A percentile compares a stretch with the other conserved stretches of the same genome.
Evolutionary conservation across 92 coral and sea anemone genomes (phyloP).

Genomic region (Umimayanthus kanabou): DNA sequence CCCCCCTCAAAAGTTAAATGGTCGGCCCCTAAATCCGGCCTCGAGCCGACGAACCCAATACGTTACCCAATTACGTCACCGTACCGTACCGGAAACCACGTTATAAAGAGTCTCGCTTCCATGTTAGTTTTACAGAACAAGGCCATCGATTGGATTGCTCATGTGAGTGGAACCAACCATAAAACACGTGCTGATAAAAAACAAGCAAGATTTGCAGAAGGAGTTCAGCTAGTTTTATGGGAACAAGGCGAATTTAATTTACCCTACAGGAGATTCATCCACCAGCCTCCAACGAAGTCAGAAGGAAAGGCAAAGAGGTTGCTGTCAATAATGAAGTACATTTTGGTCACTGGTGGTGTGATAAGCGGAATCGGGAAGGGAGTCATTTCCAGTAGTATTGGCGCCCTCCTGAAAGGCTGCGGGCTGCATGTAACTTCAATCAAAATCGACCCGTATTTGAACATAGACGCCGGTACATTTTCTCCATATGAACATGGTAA

Average conservation of each 20-base stretch:
- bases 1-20: too few species aligned
- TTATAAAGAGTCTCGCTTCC: too few species aligned
- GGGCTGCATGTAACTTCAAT: conserved; percentile 90
- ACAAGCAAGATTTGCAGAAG: too few species aligned
- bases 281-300: neutral
- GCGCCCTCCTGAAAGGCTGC: conserved; percentile 90
- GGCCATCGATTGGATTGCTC: too few species aligned
- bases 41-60: too few species aligned
- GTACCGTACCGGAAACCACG: too few species aligned
- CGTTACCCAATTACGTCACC: too few species aligned
- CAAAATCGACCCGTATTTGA: conserved; percentile 97
- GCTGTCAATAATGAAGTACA: conserved; percentile 78
- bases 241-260: neutral
- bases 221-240: neutral
- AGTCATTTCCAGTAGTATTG: conserved; percentile 94
- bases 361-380: conserved; percentile 99
- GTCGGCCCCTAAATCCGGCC: too few species aligned
- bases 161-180: neutral
- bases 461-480: conserved; percentile 98
- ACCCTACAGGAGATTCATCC: neutral
- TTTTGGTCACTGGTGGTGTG: conserved; percentile 96
- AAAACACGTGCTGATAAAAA: conserved; percentile 26
- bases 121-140: too few species aligned
- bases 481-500: conserved; percentile 98
- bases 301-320: neutral